Base-by-base conservation (phyloP, 1,140 invertebrate genomes). In the Hypsibius dujardini region DNA sequence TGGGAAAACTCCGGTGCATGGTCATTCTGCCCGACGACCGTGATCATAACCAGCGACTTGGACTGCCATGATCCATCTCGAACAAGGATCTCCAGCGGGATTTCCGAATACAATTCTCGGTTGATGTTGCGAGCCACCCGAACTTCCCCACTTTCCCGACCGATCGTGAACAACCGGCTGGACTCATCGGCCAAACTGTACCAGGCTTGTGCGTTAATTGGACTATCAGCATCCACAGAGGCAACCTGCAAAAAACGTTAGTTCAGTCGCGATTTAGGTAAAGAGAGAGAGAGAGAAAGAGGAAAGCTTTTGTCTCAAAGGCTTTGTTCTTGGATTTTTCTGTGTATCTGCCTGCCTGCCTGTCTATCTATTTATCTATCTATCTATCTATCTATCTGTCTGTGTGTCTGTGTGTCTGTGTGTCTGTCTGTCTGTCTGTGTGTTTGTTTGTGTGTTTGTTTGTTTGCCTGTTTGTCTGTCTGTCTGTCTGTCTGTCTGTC, bases 11-110 rank as follows among this genome's bases (percentile, higher is more conserved):
- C 85, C 0, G 91, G 91, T 40, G 88, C 83, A 76, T 92, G 89
- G 75, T 92, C 92, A 76, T 94, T 93, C 0, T 89, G 88, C 78
- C 92, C 88, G 0, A 94, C 88, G 0, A 95, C 86, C 76, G 88
- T 92, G n/a, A 95, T 86, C 45, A 86, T 86, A 0, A 94, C 87
- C 7, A 88, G 79, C 75, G 87, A 86, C 81, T 89, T 87, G 92
- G 92, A 77, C 91, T 92, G 0, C 93, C 93, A 77, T 92, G 90
- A 77, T 95, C 92, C 88, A 81, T 95, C 92, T 79, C 93, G 90
- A 71, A 95, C 90, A 1, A 90, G 91, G 45, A 95, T 90, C 1
- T 90, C 92, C 0, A 95, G 78, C 0, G 90, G 87, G 1, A 91
- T 94, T 79, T 90, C 89, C 1, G 88, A 84, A 78, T 90, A 88